Evolutionary conservation across 2,797 vertebrate genomes (phyloP), one percentile per base, ranked within the genome.

Genomic region (Chelon labrosus): DNA sequence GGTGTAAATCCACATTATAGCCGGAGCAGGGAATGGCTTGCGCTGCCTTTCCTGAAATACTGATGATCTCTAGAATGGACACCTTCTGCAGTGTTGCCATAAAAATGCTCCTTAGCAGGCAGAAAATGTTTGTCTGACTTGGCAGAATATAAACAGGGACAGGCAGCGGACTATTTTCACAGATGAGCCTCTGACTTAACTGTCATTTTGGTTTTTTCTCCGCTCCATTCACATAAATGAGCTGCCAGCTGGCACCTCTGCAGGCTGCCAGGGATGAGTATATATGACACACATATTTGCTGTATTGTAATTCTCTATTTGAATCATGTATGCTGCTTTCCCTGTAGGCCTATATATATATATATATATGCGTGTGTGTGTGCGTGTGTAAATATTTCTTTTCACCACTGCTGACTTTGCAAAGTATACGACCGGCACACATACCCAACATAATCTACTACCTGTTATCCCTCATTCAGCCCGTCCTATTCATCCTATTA

Each of bases 361-460:
- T 35, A 35, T 35, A 35, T 7, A 31, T 31, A 31, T 31, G 31
- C 3, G 31, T 31, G 31, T 31, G 31, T 31, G 31, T 31, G 31
- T 7, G 31, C 0, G 31, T 35, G 31, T 44, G 7, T 69, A 70
- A 8, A 44, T 68, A 78, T 65, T 78, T 1, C 75, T 73, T 73
- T 83, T 53, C 69, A 59, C 66, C 51, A 68, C 20, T 74, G 82
- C 82, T 89, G 85, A 85, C 71, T 65, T 79, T 63, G 68, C 84
- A 88, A 73, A 75, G 56, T 54, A 59, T 35, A 44, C 14, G 47
- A 46, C 63, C 55, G 60, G 47, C 39, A 61, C 59, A 77, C 42
- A 74, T 65, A 16, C 38, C 54, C 35, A 8, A 19, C 17, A 72
- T 65, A 77, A 81, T 83, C 64, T 67, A 63, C 59, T 73, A 72